Percentiles rank a stretch among this genome's conserved stretches.
Evolutionary conservation across 2,113 vertebrate genomes (phyloP).

Genomic region (Crotalus helleri): DNA sequence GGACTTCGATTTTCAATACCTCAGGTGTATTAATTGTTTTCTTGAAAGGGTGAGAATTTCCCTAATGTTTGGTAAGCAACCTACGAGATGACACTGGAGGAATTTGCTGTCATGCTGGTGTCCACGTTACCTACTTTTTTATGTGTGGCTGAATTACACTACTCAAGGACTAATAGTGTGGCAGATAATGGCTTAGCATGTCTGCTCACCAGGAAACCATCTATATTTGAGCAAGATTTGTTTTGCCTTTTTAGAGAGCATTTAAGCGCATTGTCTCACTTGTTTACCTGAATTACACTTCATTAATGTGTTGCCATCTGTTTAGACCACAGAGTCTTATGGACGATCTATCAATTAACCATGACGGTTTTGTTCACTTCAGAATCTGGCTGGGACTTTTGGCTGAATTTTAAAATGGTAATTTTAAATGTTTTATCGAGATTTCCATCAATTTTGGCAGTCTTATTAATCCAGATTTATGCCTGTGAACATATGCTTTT

Average conservation of each 20-base stretch:
- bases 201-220: constrained; percentile 25
- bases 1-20: neutral
- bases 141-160: neutral
- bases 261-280: constrained; percentile 41
- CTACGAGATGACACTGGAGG: neutral
- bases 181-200: neutral
- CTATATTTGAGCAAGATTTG: constrained; percentile 51
- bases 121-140: neutral
- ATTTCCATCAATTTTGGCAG: constrained; percentile 21
- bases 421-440: constrained; percentile 34
- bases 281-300: constrained; percentile 35
- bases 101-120: neutral
- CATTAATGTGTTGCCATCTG: constrained; percentile 49
- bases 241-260: constrained; percentile 49
- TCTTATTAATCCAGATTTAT: constrained; percentile 36
- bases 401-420: constrained; percentile 42
- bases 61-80: neutral
- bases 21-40: neutral
- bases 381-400: constrained; percentile 50
- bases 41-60: neutral
- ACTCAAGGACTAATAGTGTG: constrained; percentile 26
- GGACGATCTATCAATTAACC: constrained; percentile 47
- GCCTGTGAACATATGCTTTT: constrained; percentile 24
- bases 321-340: constrained; percentile 52
- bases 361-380: constrained; percentile 49